These are phyloP conservation scores for Mamestra configurata DNA, from an alignment of 1,140 invertebrate genomes.

Conservation along the genomic window DNA sequence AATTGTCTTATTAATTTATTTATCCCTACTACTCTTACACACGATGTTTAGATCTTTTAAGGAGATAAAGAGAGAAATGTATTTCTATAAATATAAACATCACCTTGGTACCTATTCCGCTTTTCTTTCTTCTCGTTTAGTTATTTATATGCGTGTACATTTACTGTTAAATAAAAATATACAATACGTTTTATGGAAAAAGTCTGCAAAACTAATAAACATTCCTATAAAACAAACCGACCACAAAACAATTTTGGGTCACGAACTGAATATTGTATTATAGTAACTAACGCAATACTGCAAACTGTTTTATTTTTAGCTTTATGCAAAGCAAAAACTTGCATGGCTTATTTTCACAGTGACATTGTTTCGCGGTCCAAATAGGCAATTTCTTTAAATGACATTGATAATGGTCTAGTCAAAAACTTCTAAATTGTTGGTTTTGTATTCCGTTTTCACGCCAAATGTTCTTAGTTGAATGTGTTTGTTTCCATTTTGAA, in stretches of 20 bases:
- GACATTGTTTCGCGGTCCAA: not conserved
- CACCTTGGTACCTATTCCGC: too few species aligned
- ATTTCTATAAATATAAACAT: too few species aligned
- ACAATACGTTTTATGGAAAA: too few species aligned
- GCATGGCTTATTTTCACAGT: not conserved
- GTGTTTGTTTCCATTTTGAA: not conserved
- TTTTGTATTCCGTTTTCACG: not conserved
- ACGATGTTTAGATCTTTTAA: too few species aligned
- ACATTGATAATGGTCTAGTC: not conserved
- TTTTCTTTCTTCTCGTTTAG: too few species aligned
- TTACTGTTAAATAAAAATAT: too few species aligned
- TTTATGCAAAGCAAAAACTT: not conserved
- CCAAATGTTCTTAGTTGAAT: not conserved
- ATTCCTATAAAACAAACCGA: not conserved
- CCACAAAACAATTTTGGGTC: not conserved
- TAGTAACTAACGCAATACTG: not conserved
- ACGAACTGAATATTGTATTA: conserved; percentile 1
- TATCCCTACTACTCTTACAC: too few species aligned
- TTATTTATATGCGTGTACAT: too few species aligned
- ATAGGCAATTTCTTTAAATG: conserved; percentile 6
- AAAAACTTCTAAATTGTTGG: not conserved
- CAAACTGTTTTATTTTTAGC: conserved; percentile 2
- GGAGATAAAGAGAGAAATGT: too few species aligned
- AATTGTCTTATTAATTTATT: too few species aligned
- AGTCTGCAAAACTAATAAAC: too few species aligned